Evolutionary conservation across 1,140 invertebrate genomes (phyloP), one percentile per base, ranked within the genome.

Genomic region (Drosophila serrata): DNA sequence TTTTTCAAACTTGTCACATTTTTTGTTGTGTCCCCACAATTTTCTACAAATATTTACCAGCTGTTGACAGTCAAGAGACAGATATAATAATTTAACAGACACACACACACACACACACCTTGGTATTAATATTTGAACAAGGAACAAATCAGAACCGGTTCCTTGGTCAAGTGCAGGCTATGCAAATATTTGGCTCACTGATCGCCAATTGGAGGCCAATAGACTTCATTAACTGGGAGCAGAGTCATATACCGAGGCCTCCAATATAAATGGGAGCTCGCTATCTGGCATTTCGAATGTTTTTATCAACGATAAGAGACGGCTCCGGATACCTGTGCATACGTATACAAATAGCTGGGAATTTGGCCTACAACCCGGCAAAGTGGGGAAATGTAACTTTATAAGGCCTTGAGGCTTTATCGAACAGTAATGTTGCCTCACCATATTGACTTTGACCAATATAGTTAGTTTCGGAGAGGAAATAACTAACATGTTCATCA

Each of bases 81-180:
- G 27, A 33, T 42, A 57, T 37, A 13, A n/a, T 2, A 64, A 31
- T 40, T 40, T 40, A 40, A 29, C 7, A 29, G 17, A 19, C 40
- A 29, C 7, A 29, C 24, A 19, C 40, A 29, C 11, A 24, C 31
- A 33, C 31, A 33, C 33, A 29, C 15, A 61, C 55, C 27, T 63
- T 40, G 49, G n/a, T 33, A 11, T 9, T 27, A 48, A 65, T 65
- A 65, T 40, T 68, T 65, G n/a, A 27, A 24, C 35, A 72, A 69
- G 63, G 59, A 67, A 27, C 60, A 37, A 65, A 49, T 65, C 33
- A 37, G 24, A 70, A 67, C 64, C 61, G 60, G 64, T 67, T 67
- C 33, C 40, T 24, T 35, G 33, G 67, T 70, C 65, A 72, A 72
- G 68, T 72, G 68, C 68, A 72, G 17, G 53, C 51, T n/a, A 70